A percentile compares a stretch with the other conserved stretches of the same genome.
phyloP scores from a whole-genome alignment of 2,888 invertebrate species.

The Leptopilina drosophilae region DNA sequence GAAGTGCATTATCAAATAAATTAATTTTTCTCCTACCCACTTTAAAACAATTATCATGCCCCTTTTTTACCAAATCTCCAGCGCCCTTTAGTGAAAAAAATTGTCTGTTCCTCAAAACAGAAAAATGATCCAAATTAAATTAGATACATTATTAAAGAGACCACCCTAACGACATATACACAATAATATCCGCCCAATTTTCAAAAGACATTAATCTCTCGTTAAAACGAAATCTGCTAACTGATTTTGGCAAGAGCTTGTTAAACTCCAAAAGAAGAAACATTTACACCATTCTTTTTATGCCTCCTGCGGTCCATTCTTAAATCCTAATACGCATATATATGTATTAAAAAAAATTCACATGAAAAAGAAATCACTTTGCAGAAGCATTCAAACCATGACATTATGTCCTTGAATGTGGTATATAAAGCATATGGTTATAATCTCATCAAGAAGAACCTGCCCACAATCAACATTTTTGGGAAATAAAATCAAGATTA shows the following conservation, averaged over 20 bases:
- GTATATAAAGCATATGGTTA: slow-evolving; percentile 17
- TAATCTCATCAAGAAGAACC: slow-evolving; percentile 23
- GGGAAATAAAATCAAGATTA: slow-evolving; percentile 33
- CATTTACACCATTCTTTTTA: slow-evolving; percentile 11
- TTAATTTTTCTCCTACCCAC: too few species aligned
- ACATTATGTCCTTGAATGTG: slow-evolving; percentile 13
- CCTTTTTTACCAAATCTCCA: too few species aligned
- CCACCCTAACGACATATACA: slow-evolving; percentile 4
- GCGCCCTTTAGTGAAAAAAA: too few species aligned
- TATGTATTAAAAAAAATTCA: background rate
- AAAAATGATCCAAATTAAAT: slow-evolving; percentile 1
- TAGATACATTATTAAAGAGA: background rate
- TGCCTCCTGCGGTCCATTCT: too few species aligned
- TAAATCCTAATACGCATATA: background rate
- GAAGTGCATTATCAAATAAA: too few species aligned
- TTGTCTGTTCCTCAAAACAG: background rate
- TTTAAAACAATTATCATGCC: too few species aligned
- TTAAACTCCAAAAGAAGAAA: background rate
- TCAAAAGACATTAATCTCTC: slow-evolving; percentile 30
- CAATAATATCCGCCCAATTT: background rate
- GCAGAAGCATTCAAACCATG: background rate
- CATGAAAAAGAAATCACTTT: slow-evolving; percentile 23
- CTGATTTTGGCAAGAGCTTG: slow-evolving; percentile 31
- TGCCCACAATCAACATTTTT: background rate
- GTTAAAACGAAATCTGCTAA: slow-evolving; percentile 22